Conservation (phyloP, 1,140 invertebrate genomes). For the Platorchestia sp. region DNA sequence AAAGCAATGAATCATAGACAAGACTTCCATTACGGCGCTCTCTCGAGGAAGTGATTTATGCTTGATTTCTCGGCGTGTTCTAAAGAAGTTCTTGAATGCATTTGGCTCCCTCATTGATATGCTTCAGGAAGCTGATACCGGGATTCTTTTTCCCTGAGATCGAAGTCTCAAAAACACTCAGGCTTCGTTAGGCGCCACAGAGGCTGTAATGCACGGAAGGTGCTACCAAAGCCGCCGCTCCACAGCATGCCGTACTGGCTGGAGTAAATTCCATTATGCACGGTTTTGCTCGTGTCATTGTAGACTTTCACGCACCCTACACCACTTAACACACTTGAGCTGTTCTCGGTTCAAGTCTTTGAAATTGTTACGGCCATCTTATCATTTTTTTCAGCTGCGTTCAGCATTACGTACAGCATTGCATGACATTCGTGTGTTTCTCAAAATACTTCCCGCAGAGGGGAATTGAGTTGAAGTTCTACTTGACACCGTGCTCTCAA, state of each 20-base stretch:
- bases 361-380: no score
- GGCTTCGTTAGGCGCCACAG: neutral
- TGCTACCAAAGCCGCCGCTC: neutral
- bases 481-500: no score
- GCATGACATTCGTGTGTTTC: no score
- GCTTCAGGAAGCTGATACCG: neutral
- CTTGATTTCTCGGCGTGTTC: neutral
- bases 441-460: no score
- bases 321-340: neutral
- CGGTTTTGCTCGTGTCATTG: neutral
- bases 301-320: neutral
- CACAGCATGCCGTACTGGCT: neutral
- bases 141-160: neutral
- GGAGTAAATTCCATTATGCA: neutral
- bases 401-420: no score
- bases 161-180: neutral
- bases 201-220: neutral
- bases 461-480: no score
- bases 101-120: neutral
- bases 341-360: no score
- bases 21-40: no score
- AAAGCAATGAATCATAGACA: no score
- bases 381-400: no score
- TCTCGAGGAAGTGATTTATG: neutral
- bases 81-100: neutral